phyloP scores from a whole-genome alignment of 2,888 invertebrate species.

The Apodemia mormo region DNA sequence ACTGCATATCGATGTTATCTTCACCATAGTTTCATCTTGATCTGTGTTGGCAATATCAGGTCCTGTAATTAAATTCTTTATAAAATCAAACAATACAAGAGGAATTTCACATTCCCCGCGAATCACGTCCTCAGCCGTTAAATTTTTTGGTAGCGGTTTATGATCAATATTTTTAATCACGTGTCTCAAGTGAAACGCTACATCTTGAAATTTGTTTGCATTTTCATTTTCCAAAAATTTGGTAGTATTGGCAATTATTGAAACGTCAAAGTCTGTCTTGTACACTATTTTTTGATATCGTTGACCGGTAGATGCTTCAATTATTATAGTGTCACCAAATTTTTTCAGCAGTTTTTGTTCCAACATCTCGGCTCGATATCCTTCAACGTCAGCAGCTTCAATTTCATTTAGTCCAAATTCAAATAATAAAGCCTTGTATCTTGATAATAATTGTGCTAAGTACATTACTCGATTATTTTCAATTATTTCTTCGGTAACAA shows the following conservation, averaged over 20 bases:
- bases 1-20: not conserved
- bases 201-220: constrained; percentile 38
- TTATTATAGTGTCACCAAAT: constrained; percentile 28
- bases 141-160: constrained; percentile 29
- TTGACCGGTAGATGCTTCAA: constrained; percentile 20
- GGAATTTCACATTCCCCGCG: not conserved
- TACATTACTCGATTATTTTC: constrained; percentile 24
- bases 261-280: constrained; percentile 41
- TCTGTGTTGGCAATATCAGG: too few relatives aligned
- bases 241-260: constrained; percentile 40
- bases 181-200: constrained; percentile 41
- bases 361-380: constrained; percentile 41
- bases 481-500: not conserved
- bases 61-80: not conserved
- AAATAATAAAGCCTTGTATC: constrained; percentile 35
- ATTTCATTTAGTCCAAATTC: constrained; percentile 35
- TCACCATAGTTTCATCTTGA: not conserved
- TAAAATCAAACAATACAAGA: not conserved
- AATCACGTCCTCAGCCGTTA: constrained; percentile 37
- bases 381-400: constrained; percentile 37
- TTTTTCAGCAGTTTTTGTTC: constrained; percentile 26
- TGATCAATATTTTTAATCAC: constrained; percentile 41
- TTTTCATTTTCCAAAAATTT: constrained; percentile 34
- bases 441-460: constrained; percentile 33
- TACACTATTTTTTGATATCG: constrained; percentile 39